A percentile compares a stretch with the other conserved stretches of the same genome.
Evolutionary conservation across 2,113 vertebrate species (phyloP).

Genomic region (Eudorcas thomsonii): DNA sequence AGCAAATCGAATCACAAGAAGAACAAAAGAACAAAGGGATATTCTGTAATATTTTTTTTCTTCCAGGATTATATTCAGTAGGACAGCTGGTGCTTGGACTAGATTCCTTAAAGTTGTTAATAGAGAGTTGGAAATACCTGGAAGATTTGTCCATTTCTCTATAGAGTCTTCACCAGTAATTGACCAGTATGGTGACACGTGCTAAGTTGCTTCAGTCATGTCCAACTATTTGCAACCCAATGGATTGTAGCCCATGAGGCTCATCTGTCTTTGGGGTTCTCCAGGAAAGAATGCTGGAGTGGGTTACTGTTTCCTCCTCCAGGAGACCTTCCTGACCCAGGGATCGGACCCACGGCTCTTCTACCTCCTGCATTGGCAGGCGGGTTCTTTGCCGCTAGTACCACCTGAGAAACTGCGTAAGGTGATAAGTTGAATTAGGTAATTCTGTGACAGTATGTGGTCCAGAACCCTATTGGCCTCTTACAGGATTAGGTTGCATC

Average conservation of each 20-base stretch:
- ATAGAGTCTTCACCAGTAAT: neutral
- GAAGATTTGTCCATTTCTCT: neutral
- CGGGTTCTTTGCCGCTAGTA: neutral
- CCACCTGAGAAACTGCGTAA: neutral
- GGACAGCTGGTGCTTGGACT: neutral
- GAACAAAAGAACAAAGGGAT: neutral
- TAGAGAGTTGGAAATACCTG: neutral
- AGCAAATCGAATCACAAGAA: neutral
- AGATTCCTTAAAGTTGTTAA: neutral
- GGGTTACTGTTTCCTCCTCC: rapidly evolving
- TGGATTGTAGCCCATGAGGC: neutral
- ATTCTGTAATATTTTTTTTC: neutral
- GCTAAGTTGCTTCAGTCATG: neutral
- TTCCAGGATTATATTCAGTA: neutral
- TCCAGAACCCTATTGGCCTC: neutral
- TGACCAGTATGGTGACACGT: neutral
- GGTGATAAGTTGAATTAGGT: too few species aligned
- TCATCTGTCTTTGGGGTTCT: neutral
- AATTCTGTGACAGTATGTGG: neutral
- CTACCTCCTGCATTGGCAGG: neutral
- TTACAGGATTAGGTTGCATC: neutral
- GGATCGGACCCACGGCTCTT: rapidly evolving
- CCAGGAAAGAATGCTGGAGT: neutral
- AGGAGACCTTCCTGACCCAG: neutral
- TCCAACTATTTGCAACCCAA: neutral